Base-by-base conservation (phyloP, 2,113 vertebrate species). In the Mirounga angustirostris region DNA sequence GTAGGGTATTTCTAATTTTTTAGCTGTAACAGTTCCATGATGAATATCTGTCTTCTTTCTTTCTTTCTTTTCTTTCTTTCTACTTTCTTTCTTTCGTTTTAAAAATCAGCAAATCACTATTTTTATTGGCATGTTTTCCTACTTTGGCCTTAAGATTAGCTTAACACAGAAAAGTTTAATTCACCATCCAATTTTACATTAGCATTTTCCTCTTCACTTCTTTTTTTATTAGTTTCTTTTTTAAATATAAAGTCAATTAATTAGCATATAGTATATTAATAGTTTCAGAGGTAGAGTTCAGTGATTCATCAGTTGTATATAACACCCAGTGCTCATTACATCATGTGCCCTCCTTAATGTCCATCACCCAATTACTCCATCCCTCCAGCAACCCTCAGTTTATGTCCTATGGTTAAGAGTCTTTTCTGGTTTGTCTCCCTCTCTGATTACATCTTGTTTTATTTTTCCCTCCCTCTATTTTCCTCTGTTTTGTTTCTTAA, bases 1-100 rank as follows among this genome's bases (percentile, higher is more conserved):
- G 11, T 96, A 95, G 78, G 40, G 1, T 79, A 61, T 84, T 92
- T 76, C 52, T 90, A 81, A 6, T 84, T 56, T 89, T 93, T 96
- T 94, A 89, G 61, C 56, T 87, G 4, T 84, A 84, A 46, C 36
- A 63, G 36, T 54, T 93, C 67, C 71, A 4, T 58, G 30, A 36
- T 36, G 33, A 69, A 14, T 69, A 16, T 33, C 2, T 65, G 7
- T 30, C 13, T 54, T 13, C 11, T 52, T 54, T 13, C 11, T 52
- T 52, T 58, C 16, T 56, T 56, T 56, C 2, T 7, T 46, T 52
- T 14, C 12, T 52, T 52, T 52, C 12, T 52, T 52, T 52, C 13
- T 52, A 10, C 28, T 65, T 15, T 33, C 9, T 67, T 16, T 67
- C 15, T 18, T 69, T 69, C 15, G 33, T 22, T 43, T 89, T 80